A percentile compares a stretch with the other conserved stretches of the same genome.
These are phyloP conservation scores for Apotomis turbidana DNA, from an alignment of 2,888 invertebrate species.

Conservation along the genomic window DNA sequence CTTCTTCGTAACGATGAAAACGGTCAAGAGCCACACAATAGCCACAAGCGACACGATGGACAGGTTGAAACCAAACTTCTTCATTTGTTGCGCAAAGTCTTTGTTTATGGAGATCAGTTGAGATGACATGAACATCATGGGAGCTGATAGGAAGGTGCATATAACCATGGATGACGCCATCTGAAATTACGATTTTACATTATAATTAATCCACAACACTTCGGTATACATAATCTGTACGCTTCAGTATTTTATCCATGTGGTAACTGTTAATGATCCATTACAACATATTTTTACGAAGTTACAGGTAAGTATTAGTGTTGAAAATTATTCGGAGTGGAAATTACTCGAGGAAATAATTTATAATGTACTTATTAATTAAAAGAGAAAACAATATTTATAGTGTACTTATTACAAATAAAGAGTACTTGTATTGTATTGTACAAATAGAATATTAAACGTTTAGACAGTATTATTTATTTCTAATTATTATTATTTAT, in stretches of 20 bases:
- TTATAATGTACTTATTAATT: no score
- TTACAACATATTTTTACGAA: no score
- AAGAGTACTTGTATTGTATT: no score
- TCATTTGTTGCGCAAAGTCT: slow-evolving; percentile 90
- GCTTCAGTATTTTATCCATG: not conserved
- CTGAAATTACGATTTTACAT: slow-evolving; percentile 69
- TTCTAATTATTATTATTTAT: no score
- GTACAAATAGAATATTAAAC: no score
- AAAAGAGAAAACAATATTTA: no score
- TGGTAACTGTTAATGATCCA: not conserved
- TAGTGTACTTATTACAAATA: no score
- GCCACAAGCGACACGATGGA: slow-evolving; percentile 91
- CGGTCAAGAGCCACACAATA: slow-evolving; percentile 90
- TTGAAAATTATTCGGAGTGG: no score
- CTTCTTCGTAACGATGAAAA: slow-evolving; percentile 90
- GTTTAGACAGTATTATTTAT: no score
- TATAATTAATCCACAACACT: not conserved
- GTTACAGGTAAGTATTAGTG: no score
- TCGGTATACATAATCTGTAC: not conserved
- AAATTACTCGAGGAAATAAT: no score
- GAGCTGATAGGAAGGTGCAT: slow-evolving; percentile 96
- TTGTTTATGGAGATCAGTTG: slow-evolving; percentile 94
- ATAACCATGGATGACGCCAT: slow-evolving; percentile 97
- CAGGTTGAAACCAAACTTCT: slow-evolving; percentile 92
- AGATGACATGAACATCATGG: slow-evolving; percentile 97